These are phyloP conservation scores for Hemibagrus guttatus DNA, from an alignment of 2,797 vertebrate species.

Conservation along the genomic window DNA sequence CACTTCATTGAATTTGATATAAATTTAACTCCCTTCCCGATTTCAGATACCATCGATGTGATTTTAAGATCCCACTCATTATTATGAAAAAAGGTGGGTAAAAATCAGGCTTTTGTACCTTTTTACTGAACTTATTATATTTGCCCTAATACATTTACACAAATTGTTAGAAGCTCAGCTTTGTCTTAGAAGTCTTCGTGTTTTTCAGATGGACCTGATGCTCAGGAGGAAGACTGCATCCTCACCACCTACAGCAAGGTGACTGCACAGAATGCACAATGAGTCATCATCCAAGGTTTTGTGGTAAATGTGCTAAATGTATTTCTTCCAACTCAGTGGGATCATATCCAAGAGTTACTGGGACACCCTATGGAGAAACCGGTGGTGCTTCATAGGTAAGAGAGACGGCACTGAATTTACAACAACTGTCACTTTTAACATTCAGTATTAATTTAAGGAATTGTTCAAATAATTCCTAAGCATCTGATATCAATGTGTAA, in stretches of 20 bases:
- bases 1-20: not conserved
- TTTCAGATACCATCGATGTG: conserved; percentile 95
- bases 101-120: not conserved
- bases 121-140: not conserved
- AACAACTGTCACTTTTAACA: not conserved
- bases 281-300: not conserved
- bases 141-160: not conserved
- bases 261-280: conserved; percentile 48
- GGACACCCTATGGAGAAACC: conserved; percentile 97
- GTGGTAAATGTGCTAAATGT: conserved; percentile 9
- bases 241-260: conserved; percentile 95
- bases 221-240: conserved; percentile 86
- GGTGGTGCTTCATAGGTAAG: conserved; percentile 95
- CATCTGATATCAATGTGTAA: not conserved
- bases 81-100: conserved; percentile 92
- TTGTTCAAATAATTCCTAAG: not conserved
- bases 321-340: conserved; percentile 82
- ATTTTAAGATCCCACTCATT: conserved; percentile 95
- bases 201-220: conserved; percentile 78
- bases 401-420: not conserved
- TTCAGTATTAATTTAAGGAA: not conserved
- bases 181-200: not conserved
- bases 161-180: not conserved
- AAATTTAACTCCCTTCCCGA: conserved; percentile 9
- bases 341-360: conserved; percentile 93